phyloP scores from a whole-genome alignment of 2,888 invertebrate species.

The Spialia ferax region DNA sequence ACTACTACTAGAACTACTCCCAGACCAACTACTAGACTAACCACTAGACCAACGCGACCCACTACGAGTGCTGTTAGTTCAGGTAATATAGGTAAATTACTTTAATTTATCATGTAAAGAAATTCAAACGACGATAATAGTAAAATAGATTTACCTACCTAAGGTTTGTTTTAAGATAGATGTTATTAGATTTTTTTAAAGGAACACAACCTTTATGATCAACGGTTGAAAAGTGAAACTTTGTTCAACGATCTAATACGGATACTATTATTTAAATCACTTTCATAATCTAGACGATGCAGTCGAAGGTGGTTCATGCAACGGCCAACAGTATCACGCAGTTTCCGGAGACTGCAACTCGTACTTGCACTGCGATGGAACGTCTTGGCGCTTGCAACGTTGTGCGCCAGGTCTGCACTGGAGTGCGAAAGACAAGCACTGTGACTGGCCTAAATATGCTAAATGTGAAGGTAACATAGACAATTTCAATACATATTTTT shows the following conservation, averaged over 20 bases:
- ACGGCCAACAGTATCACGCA: constrained; percentile 77
- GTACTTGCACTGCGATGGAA: constrained; percentile 92
- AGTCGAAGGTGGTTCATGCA: constrained; percentile 62
- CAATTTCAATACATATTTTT: no score
- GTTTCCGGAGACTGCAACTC: constrained; percentile 90
- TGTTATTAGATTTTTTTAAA: no score
- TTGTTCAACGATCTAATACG: no score
- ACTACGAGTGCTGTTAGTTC: background rate
- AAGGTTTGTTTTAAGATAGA: no score
- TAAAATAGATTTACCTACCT: no score
- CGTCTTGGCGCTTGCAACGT: constrained; percentile 88
- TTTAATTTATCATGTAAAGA: no score
- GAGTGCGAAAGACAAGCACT: constrained; percentile 89
- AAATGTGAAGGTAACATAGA: constrained; percentile 84
- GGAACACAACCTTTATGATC: no score
- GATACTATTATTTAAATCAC: background rate
- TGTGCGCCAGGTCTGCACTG: constrained; percentile 95
- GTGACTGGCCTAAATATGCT: constrained; percentile 93
- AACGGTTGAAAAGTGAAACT: no score
- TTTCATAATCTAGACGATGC: constrained; percentile 46
- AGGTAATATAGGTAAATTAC: no score
- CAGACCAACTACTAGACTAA: constrained; percentile 58
- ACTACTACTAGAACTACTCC: constrained; percentile 54
- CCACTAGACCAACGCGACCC: constrained; percentile 51
- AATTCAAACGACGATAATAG: no score